Percentiles rank a stretch among this genome's conserved stretches.
These are phyloP conservation scores for Lichenostomus cassidix DNA, from an alignment of 2,113 vertebrate species.

Conservation along the genomic window DNA sequence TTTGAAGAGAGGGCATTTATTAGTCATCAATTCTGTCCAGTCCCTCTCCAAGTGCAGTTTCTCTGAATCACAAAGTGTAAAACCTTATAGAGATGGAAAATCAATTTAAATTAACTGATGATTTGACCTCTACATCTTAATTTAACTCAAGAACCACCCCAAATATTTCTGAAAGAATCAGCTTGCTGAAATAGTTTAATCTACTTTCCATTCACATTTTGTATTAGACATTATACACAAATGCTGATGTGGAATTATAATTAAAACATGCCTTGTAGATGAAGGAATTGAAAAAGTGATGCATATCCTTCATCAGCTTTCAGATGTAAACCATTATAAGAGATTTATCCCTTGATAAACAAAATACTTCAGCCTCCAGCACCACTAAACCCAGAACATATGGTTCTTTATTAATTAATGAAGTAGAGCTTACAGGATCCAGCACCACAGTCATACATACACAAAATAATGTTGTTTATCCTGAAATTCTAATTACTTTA, in stretches of 20 bases:
- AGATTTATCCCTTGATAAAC: constrained; percentile 28
- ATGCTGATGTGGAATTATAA: constrained; percentile 11
- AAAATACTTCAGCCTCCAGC: constrained; percentile 18
- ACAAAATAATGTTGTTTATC: constrained; percentile 28
- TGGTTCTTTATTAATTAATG: constrained; percentile 46
- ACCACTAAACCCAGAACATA: neutral
- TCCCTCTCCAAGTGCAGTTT: neutral
- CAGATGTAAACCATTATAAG: constrained; percentile 18
- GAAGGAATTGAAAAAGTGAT: neutral
- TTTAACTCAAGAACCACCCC: neutral
- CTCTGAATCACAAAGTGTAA: neutral
- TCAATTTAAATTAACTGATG: neutral
- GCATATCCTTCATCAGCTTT: constrained; percentile 6
- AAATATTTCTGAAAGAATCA: neutral
- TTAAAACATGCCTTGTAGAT: neutral
- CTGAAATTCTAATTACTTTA: constrained; percentile 44
- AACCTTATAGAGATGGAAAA: neutral
- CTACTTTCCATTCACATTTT: neutral
- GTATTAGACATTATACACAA: neutral
- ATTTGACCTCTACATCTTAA: neutral
- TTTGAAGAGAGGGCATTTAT: neutral
- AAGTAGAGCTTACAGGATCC: constrained; percentile 9
- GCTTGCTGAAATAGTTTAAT: neutral
- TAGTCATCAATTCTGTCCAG: neutral
- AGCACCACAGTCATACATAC: neutral